Base-by-base conservation (phyloP, 2,113 vertebrate genomes). In the Acinonyx jubatus region DNA sequence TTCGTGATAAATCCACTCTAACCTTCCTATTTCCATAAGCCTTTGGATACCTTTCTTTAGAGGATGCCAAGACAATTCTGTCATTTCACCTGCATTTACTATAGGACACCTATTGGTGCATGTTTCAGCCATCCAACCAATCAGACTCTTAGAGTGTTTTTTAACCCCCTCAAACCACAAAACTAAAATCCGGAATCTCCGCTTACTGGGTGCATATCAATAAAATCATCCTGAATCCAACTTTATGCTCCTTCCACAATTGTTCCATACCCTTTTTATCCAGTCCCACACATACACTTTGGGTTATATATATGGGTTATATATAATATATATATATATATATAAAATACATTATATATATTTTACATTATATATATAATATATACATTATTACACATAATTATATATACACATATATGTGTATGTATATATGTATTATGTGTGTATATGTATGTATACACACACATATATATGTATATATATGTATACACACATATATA, bases 1-100 rank as follows among this genome's bases (percentile, higher is more conserved):
- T 15, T 19, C 4, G 31, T 33, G 11, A 61, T 41, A 14, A n/a
- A 13, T 50, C 7, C 50, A 16, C 15, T 19, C 25, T 23, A 29
- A 38, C 5, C 21, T 9, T 5, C 6, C 3, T 65, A 0, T 66
- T 5, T 73, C 65, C 29, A 5, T 25, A 12, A 41, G 13, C 0
- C 31, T 61, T 29, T 36, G 73, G 16, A n/a, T 33, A 9, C 2
- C 7, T 14, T 38, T n/a, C 14, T 63, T 27, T 63, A 80, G 4
- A 33, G 19, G 50, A 10, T 61, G 69, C 10, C 41, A 69, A 61
- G 38, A 41, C n/a, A 80, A 41, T 19, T 50, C 74, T 63, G 31
- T 4, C 38, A 81, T 52, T 80, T 81, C 41, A 81, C 5, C 21
- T 52, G 25, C 6, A 13, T 25, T 87, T 41, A 29, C 25, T 15